A percentile compares a stretch with the other conserved stretches of the same genome.
phyloP scores from a whole-genome alignment of 2,113 vertebrate species.

The Ia io region DNA sequence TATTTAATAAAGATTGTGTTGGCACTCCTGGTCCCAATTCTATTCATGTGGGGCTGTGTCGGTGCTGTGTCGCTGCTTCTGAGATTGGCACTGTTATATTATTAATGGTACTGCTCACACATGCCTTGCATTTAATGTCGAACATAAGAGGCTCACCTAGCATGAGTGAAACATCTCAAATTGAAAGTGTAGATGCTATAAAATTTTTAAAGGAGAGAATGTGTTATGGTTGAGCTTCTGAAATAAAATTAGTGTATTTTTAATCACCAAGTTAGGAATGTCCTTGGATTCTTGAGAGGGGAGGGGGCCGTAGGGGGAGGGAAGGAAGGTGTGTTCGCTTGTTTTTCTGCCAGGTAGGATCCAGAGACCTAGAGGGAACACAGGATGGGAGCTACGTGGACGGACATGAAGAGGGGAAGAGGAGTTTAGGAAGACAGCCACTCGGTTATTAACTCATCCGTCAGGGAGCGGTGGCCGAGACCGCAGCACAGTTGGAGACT shows the following conservation, averaged over 20 bases:
- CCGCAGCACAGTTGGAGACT: constrained; percentile 43
- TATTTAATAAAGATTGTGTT: constrained; percentile 30
- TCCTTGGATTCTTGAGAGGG: constrained; percentile 44
- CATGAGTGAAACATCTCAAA: constrained; percentile 78
- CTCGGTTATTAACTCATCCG: neutral
- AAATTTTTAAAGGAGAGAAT: constrained; percentile 81
- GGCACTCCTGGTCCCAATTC: constrained; percentile 46
- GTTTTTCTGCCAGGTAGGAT: neutral
- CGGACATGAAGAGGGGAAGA: neutral
- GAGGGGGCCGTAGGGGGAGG: neutral
- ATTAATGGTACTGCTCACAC: constrained; percentile 82
- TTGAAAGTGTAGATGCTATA: constrained; percentile 81
- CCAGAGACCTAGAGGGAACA: neutral
- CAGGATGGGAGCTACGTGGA: neutral
- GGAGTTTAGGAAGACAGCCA: neutral
- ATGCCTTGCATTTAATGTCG: constrained; percentile 80
- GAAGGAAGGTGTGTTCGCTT: neutral
- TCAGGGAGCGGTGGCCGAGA: neutral
- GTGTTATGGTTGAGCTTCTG: constrained; percentile 53
- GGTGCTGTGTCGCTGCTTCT: constrained; percentile 68
- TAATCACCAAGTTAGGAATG: constrained; percentile 48
- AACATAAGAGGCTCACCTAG: constrained; percentile 80
- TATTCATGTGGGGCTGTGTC: constrained; percentile 14
- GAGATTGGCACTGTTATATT: constrained; percentile 83
- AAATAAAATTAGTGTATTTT: constrained; percentile 63